Evolutionary conservation across 2,113 vertebrate genomes (phyloP).

Genomic region (Scartelaos histophorus): DNA sequence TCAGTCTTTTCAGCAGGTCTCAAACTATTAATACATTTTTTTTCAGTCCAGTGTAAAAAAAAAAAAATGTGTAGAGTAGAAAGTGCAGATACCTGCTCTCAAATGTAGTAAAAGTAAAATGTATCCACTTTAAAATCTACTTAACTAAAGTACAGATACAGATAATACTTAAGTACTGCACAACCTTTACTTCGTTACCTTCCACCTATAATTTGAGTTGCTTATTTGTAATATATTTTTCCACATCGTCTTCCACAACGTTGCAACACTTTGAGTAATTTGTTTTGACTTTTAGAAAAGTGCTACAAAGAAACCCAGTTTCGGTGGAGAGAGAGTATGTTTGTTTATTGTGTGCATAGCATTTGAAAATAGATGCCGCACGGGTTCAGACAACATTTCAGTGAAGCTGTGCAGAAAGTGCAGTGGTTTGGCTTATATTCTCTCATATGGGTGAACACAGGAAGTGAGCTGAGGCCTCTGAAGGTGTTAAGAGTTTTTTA

Average conservation of each 20-base stretch:
- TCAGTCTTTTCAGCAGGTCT: too few relatives aligned
- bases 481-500: conserved; percentile 48
- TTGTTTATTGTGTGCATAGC: conserved; percentile 44
- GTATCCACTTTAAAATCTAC: too few relatives aligned
- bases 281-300: conserved; percentile 23
- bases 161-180: too few relatives aligned
- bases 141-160: too few relatives aligned
- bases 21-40: too few relatives aligned
- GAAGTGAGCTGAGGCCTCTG: conserved; percentile 48
- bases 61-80: too few relatives aligned
- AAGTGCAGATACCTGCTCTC: too few relatives aligned
- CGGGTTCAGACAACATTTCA: background rate
- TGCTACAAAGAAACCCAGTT: conserved; percentile 9
- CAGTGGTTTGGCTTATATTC: conserved; percentile 63
- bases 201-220: background rate
- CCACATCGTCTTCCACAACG: background rate
- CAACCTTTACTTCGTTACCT: too few relatives aligned
- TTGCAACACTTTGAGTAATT: background rate
- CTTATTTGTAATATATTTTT: background rate
- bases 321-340: conserved; percentile 27
- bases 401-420: conserved; percentile 32
- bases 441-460: conserved; percentile 47
- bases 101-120: too few relatives aligned
- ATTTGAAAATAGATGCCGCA: conserved; percentile 28
- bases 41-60: too few relatives aligned